Conservation (phyloP, 2,797 vertebrate genomes). For the Anguilla megastoma region DNA sequence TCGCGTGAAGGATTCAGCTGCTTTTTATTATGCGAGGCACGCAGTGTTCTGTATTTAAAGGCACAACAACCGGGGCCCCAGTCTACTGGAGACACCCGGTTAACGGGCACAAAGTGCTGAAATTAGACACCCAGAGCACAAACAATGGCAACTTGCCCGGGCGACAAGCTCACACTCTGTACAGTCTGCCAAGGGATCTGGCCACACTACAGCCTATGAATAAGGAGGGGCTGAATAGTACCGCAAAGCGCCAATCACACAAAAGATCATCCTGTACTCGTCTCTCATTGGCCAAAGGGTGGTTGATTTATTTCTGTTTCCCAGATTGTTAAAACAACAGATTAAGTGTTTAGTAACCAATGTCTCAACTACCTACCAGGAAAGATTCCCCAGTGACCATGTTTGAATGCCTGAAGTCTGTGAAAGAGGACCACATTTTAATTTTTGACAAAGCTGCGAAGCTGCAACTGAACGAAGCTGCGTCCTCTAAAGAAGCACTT, state of each 20-base stretch:
- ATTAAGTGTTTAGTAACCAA: neutral
- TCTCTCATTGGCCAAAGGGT: slow-evolving; percentile 1
- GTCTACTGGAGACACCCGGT: neutral
- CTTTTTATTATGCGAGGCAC: slow-evolving; percentile 11
- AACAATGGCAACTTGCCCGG: neutral
- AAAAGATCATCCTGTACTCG: slow-evolving; percentile 9
- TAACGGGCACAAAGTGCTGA: neutral
- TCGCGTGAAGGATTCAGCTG: neutral
- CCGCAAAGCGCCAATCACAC: neutral
- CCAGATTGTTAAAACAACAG: slow-evolving; percentile 11
- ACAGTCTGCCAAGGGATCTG: neutral
- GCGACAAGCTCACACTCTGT: neutral
- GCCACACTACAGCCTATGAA: slow-evolving; percentile 45
- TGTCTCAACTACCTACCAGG: neutral
- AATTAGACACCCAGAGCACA: neutral
- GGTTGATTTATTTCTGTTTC: neutral
- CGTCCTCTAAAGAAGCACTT: neutral
- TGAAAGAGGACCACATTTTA: neutral
- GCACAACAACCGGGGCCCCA: neutral
- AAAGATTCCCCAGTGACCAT: neutral
- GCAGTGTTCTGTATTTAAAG: neutral
- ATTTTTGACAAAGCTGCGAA: neutral
- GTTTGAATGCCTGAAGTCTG: slow-evolving; percentile 1
- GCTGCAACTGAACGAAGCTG: neutral
- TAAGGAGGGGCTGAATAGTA: slow-evolving; percentile 38